Conservation (phyloP, 2,113 vertebrate species). For the Albula glossodonta region DNA sequence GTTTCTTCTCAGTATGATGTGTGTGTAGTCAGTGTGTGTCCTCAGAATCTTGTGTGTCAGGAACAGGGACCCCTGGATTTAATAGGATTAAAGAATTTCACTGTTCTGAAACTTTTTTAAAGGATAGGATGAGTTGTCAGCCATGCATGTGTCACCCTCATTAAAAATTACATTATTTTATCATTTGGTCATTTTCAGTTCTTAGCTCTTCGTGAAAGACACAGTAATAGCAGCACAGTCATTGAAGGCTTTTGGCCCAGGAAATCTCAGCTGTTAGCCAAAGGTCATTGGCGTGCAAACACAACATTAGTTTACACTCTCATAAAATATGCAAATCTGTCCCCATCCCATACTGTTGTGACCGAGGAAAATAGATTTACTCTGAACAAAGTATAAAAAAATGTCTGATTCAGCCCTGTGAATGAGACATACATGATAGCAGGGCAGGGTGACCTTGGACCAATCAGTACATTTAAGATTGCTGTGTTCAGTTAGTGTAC, state of each 20-base stretch:
- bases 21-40: background rate
- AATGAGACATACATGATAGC: background rate
- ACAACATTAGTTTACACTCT: background rate
- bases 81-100: background rate
- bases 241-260: background rate
- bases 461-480: background rate
- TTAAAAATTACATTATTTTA: background rate
- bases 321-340: conserved; percentile 6
- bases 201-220: no score
- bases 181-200: background rate
- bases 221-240: background rate
- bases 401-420: background rate
- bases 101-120: background rate
- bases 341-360: background rate
- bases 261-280: background rate
- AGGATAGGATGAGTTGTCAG: background rate
- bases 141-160: background rate
- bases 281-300: conserved; percentile 16
- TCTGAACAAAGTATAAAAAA: background rate
- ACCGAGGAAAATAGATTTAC: background rate
- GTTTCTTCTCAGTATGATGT: background rate
- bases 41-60: background rate
- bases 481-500: background rate
- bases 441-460: background rate
- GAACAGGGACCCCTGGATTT: background rate